phyloP scores from a whole-genome alignment of 2,797 vertebrate genomes.

The Carapus acus region DNA sequence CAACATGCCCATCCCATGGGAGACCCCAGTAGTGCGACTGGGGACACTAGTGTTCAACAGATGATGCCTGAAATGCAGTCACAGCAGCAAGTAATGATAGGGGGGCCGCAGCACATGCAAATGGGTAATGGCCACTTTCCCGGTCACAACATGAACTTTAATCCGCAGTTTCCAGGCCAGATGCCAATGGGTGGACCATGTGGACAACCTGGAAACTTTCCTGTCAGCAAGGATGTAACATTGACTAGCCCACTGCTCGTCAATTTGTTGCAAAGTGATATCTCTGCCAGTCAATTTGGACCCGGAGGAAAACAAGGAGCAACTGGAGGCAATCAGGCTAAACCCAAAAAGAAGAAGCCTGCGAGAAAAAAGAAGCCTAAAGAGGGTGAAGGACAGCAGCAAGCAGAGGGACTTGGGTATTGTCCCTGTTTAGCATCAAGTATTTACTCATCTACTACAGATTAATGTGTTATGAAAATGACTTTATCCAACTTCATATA shows the following conservation, averaged over 20 bases:
- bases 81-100: slow-evolving; percentile 85
- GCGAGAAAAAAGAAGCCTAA: slow-evolving; percentile 93
- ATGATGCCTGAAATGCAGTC: slow-evolving; percentile 91
- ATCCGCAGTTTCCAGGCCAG: slow-evolving; percentile 82
- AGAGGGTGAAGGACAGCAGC: slow-evolving; percentile 76
- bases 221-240: slow-evolving; percentile 93
- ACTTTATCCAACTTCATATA: slow-evolving; percentile 8
- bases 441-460: slow-evolving; percentile 5
- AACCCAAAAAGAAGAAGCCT: slow-evolving; percentile 99
- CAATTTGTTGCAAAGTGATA: slow-evolving; percentile 97
- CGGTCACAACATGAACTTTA: slow-evolving; percentile 85
- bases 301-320: slow-evolving; percentile 91
- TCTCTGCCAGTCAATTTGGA: slow-evolving; percentile 95
- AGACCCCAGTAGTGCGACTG: slow-evolving; percentile 71
- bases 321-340: slow-evolving; percentile 79
- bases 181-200: slow-evolving; percentile 83
- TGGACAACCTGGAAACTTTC: slow-evolving; percentile 84
- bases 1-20: slow-evolving; percentile 79
- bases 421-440: neutral
- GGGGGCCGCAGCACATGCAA: slow-evolving; percentile 84
- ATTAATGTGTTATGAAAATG: neutral
- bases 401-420: slow-evolving; percentile 82
- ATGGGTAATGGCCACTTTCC: slow-evolving; percentile 92
- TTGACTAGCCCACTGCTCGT: slow-evolving; percentile 94
- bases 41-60: slow-evolving; percentile 80